Evolutionary conservation across 2,888 invertebrate species (phyloP).

Genomic region (Magallana nippona): DNA sequence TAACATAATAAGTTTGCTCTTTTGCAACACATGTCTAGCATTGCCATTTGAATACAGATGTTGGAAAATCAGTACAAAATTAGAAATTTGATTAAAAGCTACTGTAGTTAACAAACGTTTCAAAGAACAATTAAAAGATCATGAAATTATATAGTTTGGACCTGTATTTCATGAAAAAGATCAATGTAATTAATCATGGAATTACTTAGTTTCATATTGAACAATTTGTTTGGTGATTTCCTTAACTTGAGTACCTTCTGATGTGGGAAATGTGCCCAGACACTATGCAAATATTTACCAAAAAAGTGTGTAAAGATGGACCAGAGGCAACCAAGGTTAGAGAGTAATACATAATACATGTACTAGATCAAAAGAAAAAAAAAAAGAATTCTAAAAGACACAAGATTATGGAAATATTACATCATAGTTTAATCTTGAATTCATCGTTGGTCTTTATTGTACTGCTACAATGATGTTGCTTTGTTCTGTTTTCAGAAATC

Average conservation of each 20-base stretch:
- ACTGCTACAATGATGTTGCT: neutral
- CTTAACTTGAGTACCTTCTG: conserved; percentile 81
- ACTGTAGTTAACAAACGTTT: too few species aligned
- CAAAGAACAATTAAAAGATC: too few species aligned
- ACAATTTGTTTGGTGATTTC: conserved; percentile 13
- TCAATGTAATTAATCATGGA: neutral
- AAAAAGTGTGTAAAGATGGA: conserved; percentile 88
- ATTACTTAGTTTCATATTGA: neutral
- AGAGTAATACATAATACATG: neutral
- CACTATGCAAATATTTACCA: conserved; percentile 94
- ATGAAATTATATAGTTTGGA: too few species aligned
- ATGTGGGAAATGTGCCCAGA: conserved; percentile 97
- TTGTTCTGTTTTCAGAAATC: conserved; percentile 85
- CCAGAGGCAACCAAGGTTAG: conserved; percentile 91
- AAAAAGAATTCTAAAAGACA: neutral
- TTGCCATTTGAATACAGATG: too few species aligned
- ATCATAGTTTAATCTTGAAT: too few species aligned
- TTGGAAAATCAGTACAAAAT: too few species aligned
- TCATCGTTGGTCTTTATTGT: too few species aligned
- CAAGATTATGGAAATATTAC: neutral
- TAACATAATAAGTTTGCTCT: too few species aligned
- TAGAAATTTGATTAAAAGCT: too few species aligned
- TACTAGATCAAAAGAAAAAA: neutral
- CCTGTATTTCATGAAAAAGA: too few species aligned
- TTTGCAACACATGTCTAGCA: too few species aligned